Evolutionary conservation across 2,888 invertebrate species (phyloP), one percentile per base, ranked within the genome.

Genomic region (Nomada hirtipes): DNA sequence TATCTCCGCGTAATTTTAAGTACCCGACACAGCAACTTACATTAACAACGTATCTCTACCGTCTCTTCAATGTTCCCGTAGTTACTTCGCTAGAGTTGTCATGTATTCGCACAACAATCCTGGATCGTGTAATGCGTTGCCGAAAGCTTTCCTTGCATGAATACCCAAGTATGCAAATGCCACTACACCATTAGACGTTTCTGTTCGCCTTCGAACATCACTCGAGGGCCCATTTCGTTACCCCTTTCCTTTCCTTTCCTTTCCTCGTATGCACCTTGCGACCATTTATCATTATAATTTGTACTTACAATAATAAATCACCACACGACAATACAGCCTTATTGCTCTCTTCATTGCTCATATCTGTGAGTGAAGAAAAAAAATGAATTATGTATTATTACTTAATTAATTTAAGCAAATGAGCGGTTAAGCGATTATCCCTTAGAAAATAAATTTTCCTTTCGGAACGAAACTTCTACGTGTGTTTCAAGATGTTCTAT

Each of bases 161-260:
- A 92, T 90, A 92, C 88, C 89, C 88, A 90, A 91, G 87, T 92
- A 92, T 92, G 92, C 90, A 91, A 91, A 92, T 92, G 84, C 75
- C 82, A 77, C 76, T 71, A 79, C 75, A 80, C 85, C 88, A 88
- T 89, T 89, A 90, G 89, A 88, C 89, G 82, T 89, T 88, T 87
- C 90, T 79, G 85, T 70, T 84, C 83, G 79, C 83, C 79, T 87
- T 83, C 87, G 76, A 85, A 86, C 83, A 87, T 85, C 85, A 83
- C 85, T 83, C 74, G 78, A 78, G 74, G 80, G 68, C 60, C 69
- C 83, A 72, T 78, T 76, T 76, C 79, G 72, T 72, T 76, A 78
- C 20, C 20, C 36, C 67, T 53, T 52, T 36, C 61, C 63, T 29
- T 29, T 29, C 2, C 20, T 29, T 13, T 4, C 65, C 15, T 42